These are phyloP conservation scores for Ceratosolen fusciceps DNA, from an alignment of 1,140 invertebrate genomes.

Conservation along the genomic window DNA sequence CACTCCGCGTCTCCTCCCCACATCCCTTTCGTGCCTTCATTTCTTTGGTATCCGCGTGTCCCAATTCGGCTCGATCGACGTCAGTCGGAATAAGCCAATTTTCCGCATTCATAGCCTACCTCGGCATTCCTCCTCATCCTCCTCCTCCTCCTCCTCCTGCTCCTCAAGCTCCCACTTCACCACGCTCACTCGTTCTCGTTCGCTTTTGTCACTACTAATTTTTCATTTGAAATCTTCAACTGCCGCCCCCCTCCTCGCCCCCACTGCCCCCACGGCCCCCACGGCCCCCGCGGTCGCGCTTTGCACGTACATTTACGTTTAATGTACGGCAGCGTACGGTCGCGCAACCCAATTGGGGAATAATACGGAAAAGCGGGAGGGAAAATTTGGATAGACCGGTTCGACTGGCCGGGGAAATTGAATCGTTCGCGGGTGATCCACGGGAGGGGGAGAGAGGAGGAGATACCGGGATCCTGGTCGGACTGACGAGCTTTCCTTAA, in stretches of 20 bases:
- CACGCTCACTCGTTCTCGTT: not conserved
- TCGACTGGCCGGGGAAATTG: slow-evolving; percentile 32
- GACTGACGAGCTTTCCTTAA: slow-evolving; percentile 15
- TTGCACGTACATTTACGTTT: too few relatives aligned
- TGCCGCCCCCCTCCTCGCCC: not conserved
- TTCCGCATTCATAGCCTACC: slow-evolving; percentile 5
- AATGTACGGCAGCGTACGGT: not conserved
- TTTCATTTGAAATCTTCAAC: slow-evolving; percentile 24
- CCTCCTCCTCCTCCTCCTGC: too few relatives aligned
- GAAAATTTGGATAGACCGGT: slow-evolving; percentile 30
- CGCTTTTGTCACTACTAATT: not conserved
- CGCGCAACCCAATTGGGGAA: slow-evolving; percentile 32
- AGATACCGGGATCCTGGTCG: not conserved
- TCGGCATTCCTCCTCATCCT: slow-evolving; percentile 13
- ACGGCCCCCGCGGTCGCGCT: too few relatives aligned
- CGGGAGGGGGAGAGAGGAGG: not conserved
- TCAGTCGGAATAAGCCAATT: slow-evolving; percentile 34
- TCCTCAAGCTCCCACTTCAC: not conserved
- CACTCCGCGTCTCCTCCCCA: slow-evolving; percentile 38
- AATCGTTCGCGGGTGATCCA: slow-evolving; percentile 25
- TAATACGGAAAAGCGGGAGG: too few relatives aligned
- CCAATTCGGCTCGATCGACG: slow-evolving; percentile 38
- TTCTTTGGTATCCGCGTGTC: slow-evolving; percentile 28
- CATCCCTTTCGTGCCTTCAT: slow-evolving; percentile 18
- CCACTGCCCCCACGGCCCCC: too few relatives aligned